Conservation (phyloP, 2,888 invertebrate species). For the Clitarchus hookeri region DNA sequence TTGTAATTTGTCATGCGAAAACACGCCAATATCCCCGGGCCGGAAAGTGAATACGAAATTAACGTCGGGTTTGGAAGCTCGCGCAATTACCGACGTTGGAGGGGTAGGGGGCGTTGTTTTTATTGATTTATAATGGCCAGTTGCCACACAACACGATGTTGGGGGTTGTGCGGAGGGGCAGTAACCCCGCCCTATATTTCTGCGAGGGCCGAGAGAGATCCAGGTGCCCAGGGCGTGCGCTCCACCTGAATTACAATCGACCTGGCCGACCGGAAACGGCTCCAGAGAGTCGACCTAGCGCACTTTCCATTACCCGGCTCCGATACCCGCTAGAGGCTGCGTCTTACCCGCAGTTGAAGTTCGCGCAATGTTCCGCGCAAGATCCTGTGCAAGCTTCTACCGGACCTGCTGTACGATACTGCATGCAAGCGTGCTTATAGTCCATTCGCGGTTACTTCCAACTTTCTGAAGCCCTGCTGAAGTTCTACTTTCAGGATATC, state of each 20-base stretch:
- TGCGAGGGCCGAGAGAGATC: neutral
- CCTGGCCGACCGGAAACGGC: neutral
- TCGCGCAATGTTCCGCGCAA: no score
- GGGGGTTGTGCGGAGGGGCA: no score
- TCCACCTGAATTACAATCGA: neutral
- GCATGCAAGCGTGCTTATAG: no score
- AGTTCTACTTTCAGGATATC: no score
- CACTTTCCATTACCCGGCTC: no score
- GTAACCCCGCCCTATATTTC: neutral
- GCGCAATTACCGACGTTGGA: neutral
- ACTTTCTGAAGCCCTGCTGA: no score
- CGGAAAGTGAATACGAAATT: slow-evolving; percentile 9
- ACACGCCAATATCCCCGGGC: neutral
- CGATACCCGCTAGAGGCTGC: no score
- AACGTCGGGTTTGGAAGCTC: neutral
- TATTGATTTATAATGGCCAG: neutral
- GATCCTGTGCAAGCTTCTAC: no score
- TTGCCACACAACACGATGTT: neutral
- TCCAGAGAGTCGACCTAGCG: no score
- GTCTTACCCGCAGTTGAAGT: no score
- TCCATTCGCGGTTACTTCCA: no score
- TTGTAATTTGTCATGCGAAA: slow-evolving; percentile 6
- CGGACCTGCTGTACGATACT: no score
- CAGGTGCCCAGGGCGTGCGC: neutral
- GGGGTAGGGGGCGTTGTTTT: neutral